Evolutionary conservation across 2,113 vertebrate genomes (phyloP), one percentile per base, ranked within the genome.

Genomic region (Tupaia tana): DNA sequence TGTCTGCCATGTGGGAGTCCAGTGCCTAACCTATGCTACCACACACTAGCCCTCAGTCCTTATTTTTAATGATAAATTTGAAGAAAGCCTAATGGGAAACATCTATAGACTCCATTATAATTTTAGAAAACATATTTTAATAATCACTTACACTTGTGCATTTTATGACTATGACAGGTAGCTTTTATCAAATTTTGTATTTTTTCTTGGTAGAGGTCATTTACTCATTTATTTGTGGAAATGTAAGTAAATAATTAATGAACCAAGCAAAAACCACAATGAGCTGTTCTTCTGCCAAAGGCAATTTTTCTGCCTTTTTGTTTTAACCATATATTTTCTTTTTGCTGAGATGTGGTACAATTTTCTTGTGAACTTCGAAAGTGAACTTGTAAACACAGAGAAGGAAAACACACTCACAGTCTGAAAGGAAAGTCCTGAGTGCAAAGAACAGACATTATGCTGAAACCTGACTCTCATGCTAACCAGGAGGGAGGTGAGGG

Each of bases 251-350:
- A 52, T n/a, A n/a, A 90, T 69, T 83, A 94, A 67, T 56, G 22
- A 80, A 18, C 78, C 18, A 13, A 61, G 24, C 13, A 83, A 59
- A 89, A 84, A 61, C 8, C 3, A 25, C 66, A 80, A 24, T 18
- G 56, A 69, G 6, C 56, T 79, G 19, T 86, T 78, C 54, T 15
- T 93, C 31, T 75, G 74, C 19, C 25, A 75, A 78, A 86, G 29
- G 58, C 11, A 83, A 63, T 59, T 70, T 70, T 91, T 71, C 34
- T 74, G 14, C 18, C 80, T 18, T 77, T 24, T 91, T 93, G 27
- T 89, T 90, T 96, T 29, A 14, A 98, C n/a, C 3, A 86, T 56
- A 59, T 67, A 9, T 11, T 78, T 75, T 96, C 85, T 80, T 10
- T n/a, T 73, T 78, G 52, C n/a, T 79, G 54, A 93, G 16, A 27